Evolutionary conservation across 1,140 invertebrate genomes (phyloP).

Genomic region (Amphibalanus amphitrite): DNA sequence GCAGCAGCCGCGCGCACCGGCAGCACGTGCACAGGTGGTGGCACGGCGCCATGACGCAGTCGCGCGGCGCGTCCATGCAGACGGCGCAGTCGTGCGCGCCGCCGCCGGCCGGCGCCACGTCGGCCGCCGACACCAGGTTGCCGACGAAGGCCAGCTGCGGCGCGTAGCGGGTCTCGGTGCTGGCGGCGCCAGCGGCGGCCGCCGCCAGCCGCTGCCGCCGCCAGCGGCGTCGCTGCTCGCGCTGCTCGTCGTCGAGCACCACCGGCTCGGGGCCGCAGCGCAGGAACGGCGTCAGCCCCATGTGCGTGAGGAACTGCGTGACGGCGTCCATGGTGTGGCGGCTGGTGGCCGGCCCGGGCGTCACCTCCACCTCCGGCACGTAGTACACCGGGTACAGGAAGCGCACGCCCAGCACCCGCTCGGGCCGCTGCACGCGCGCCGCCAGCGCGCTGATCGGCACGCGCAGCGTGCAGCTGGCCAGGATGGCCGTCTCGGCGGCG

Average conservation of each 20-base stretch:
- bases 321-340: neutral
- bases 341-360: neutral
- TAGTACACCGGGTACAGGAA: neutral
- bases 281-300: conserved; percentile 34
- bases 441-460: neutral
- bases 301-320: conserved; percentile 25
- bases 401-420: neutral
- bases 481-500: neutral
- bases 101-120: conserved; percentile 17
- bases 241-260: conserved; percentile 29
- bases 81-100: conserved; percentile 32
- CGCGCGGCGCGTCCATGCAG: conserved; percentile 30
- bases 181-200: conserved; percentile 13
- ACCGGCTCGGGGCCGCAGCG: conserved; percentile 29
- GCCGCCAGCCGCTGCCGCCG: neutral
- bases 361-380: neutral
- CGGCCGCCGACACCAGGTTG: conserved; percentile 19
- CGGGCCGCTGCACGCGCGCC: neutral
- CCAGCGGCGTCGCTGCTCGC: conserved; percentile 28
- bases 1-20: conserved; percentile 22
- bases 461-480: neutral
- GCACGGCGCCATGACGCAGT: conserved; percentile 32
- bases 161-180: conserved; percentile 17
- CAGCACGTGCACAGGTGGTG: conserved; percentile 33
- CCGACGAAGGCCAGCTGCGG: conserved; percentile 21